Conservation (phyloP, 1,140 invertebrate genomes). For the Glossosoma conforme region DNA sequence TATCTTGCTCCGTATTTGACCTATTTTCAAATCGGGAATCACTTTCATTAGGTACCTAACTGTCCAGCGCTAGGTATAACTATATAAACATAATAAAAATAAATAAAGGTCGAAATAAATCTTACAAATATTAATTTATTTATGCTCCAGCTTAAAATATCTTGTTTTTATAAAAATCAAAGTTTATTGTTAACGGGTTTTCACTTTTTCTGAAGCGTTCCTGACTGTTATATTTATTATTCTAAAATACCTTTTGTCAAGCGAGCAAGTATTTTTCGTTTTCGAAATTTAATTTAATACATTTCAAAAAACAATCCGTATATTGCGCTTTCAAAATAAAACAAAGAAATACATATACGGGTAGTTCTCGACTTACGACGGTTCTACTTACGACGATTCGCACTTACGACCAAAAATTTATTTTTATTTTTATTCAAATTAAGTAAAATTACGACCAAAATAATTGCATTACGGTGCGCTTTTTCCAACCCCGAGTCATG, state of each 20-base stretch:
- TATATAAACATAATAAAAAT: neutral
- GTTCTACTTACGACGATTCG: no score
- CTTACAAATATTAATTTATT: neutral
- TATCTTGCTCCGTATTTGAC: neutral
- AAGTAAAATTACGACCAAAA: no score
- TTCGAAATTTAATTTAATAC: no score
- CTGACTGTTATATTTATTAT: slow-evolving; percentile 3
- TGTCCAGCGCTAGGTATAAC: neutral
- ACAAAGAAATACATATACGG: no score
- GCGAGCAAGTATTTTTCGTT: no score
- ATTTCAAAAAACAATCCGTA: no score
- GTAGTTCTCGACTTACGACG: no score
- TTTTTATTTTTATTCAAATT: no score
- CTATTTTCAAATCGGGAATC: neutral
- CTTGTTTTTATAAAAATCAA: neutral
- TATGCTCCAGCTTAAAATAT: neutral
- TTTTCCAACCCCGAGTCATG: no score
- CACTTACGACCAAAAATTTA: no score
- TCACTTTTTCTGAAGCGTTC: neutral
- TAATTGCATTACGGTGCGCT: no score
- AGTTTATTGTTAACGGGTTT: slow-evolving; percentile 10
- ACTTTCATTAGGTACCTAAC: neutral
- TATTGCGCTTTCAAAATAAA: no score
- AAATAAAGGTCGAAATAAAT: neutral
- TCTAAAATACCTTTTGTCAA: neutral